Conservation (phyloP, 2,113 vertebrate genomes). For the Carettochelys insculpta region DNA sequence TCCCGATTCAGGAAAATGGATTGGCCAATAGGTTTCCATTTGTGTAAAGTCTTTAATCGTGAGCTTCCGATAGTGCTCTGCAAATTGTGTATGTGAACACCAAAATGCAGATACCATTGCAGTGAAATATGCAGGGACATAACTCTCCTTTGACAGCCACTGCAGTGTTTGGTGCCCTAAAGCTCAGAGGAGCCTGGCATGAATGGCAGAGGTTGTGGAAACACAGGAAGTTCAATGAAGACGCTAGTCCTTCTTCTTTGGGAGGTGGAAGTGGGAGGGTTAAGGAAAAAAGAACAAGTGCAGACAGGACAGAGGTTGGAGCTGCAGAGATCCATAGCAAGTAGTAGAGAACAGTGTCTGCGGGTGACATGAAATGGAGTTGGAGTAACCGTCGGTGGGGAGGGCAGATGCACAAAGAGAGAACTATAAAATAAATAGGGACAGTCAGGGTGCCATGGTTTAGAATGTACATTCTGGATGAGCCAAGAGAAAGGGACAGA, state of each 20-base stretch:
- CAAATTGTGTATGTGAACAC: background rate
- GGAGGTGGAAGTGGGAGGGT: background rate
- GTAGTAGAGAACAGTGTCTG: too few relatives aligned
- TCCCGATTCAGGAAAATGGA: background rate
- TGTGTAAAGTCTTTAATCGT: background rate
- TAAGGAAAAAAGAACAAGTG: background rate
- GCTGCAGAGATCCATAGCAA: background rate
- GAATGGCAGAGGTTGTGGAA: too few relatives aligned
- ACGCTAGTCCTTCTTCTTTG: too few relatives aligned
- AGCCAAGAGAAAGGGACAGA: background rate
- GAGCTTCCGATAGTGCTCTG: background rate
- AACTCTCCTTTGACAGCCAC: background rate
- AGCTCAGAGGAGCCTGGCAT: background rate
- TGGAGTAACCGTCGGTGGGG: too few relatives aligned
- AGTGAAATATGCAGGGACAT: background rate
- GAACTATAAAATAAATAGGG: too few relatives aligned
- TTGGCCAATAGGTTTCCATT: background rate
- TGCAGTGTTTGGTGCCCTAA: background rate
- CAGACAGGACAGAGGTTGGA: background rate
- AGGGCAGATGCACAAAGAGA: too few relatives aligned
- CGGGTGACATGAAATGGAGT: too few relatives aligned
- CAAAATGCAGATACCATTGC: background rate
- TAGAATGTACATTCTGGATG: too few relatives aligned
- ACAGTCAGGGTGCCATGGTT: too few relatives aligned
- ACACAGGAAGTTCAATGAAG: too few relatives aligned